These are phyloP conservation scores for Hyperopisus bebe DNA, from an alignment of 2,113 vertebrate species.

Conservation along the genomic window DNA sequence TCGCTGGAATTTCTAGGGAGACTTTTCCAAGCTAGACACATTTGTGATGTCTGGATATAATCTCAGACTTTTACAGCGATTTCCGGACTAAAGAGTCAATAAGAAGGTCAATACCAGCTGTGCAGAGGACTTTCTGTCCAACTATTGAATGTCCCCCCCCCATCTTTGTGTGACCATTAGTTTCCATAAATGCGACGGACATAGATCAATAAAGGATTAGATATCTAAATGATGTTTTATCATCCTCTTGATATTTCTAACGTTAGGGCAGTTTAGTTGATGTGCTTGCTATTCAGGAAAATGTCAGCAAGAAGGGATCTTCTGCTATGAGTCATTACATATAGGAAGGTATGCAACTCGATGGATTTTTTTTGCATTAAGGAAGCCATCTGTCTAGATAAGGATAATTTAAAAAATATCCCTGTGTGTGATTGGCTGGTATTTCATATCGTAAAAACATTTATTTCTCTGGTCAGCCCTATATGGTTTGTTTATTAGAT, in stretches of 20 bases:
- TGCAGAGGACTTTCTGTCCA: constrained; percentile 26
- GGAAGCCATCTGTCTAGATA: constrained; percentile 14
- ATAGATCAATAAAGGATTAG: constrained; percentile 28
- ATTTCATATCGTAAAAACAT: not conserved
- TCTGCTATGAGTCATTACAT: constrained; percentile 12
- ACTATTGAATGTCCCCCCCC: constrained; percentile 19
- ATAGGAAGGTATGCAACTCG: constrained; percentile 6
- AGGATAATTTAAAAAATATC: constrained; percentile 10
- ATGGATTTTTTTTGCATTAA: constrained; percentile 2
- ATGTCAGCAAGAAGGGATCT: constrained; percentile 22
- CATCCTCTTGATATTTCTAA: constrained; percentile 25
- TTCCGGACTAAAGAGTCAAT: constrained; percentile 31
- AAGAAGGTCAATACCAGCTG: constrained; percentile 26
- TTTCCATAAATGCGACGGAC: constrained; percentile 26
- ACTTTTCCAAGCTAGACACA: constrained; percentile 10
- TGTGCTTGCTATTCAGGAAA: constrained; percentile 20
- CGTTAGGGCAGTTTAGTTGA: constrained; percentile 16
- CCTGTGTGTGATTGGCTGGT: not conserved
- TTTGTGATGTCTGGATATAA: constrained; percentile 30
- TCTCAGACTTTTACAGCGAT: constrained; percentile 28
- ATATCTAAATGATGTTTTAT: constrained; percentile 28
- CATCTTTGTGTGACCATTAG: constrained; percentile 26
- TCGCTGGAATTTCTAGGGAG: constrained; percentile 13
- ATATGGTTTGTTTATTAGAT: constrained; percentile 20
- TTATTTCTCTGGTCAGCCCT: not conserved